A percentile compares a stretch with the other conserved stretches of the same genome.
Conservation (phyloP, 2,113 vertebrate species). For the Gambusia holbrooki region DNA sequence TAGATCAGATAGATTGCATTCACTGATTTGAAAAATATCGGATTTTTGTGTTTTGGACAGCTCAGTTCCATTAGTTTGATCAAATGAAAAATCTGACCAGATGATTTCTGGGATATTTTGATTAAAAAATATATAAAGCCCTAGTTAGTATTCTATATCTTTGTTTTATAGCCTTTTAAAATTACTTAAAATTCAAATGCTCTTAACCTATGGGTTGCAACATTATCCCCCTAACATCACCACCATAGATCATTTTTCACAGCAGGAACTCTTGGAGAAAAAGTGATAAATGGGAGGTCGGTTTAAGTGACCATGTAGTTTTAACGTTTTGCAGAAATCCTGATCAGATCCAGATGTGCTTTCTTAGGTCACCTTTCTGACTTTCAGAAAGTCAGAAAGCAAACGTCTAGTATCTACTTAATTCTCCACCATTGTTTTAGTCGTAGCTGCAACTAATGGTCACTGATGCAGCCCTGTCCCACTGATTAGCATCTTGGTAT, state of each 20-base stretch:
- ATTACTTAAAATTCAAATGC: neutral
- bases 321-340: neutral
- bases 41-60: too few relatives aligned
- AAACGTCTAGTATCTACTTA: neutral
- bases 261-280: neutral
- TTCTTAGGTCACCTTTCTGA: neutral
- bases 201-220: neutral
- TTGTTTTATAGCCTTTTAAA: neutral
- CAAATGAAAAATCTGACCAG: too few relatives aligned
- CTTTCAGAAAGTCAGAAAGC: neutral
- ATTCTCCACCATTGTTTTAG: neutral
- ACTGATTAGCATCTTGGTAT: neutral
- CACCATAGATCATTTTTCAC: too few relatives aligned
- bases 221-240: neutral
- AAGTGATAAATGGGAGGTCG: neutral
- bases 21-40: too few relatives aligned
- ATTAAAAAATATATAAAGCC: too few relatives aligned
- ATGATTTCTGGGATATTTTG: too few relatives aligned
- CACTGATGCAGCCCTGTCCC: neutral
- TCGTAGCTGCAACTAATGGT: neutral
- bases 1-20: too few relatives aligned
- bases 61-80: too few relatives aligned
- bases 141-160: too few relatives aligned
- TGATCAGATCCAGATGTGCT: slow-evolving; percentile 9
- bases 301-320: neutral